Evolutionary conservation across 2,888 invertebrate species (phyloP), one percentile per base, ranked within the genome.

Genomic region (Acholoe squamosa): DNA sequence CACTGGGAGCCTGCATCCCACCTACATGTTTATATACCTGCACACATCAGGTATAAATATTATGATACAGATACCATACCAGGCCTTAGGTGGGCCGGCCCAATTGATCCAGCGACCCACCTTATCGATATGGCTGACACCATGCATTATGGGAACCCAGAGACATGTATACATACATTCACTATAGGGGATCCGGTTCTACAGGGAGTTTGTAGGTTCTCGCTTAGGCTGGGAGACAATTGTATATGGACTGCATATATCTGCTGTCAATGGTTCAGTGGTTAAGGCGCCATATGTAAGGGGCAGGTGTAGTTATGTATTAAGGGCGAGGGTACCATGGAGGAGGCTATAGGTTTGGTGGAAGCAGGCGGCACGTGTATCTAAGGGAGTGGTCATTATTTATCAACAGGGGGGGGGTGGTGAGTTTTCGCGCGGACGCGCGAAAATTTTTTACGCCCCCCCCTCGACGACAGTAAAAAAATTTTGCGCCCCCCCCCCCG

Each of bases 161-260:
- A 61, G 43, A 10, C 61, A 19, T 61, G n/a, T 61, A 61, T 61
- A n/a, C n/a, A 61, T 61, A 61, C 61, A 61, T 61, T 61, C 61
- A 61, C 61, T 0, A 61, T n/a, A 19, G 61, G 61, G 61, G n/a
- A n/a, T n/a, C 61, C n/a, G 61, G 61, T 19, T 61, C 61, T 14
- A n/a, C 12, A n/a, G n/a, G 22, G 3, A 3, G 61, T 3, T 61
- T n/a, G 61, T 61, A 19, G 61, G 61, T 61, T 19, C 61, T 61
- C 61, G 5, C 22, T 3, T 19, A n/a, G 61, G 14, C 12, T 61
- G 7, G 43, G 61, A 3, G 61, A 61, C 61, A 3, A 3, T 19
- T 3, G 5, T 61, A 61, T 61, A 19, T 0, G 19, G 61, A 61
- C 61, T n/a, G n/a, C 19, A 61, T 61, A 61, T 14, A 43, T 43